Evolutionary conservation across 2,797 vertebrate genomes (phyloP).

Genomic region (Enteromius mattozi): DNA sequence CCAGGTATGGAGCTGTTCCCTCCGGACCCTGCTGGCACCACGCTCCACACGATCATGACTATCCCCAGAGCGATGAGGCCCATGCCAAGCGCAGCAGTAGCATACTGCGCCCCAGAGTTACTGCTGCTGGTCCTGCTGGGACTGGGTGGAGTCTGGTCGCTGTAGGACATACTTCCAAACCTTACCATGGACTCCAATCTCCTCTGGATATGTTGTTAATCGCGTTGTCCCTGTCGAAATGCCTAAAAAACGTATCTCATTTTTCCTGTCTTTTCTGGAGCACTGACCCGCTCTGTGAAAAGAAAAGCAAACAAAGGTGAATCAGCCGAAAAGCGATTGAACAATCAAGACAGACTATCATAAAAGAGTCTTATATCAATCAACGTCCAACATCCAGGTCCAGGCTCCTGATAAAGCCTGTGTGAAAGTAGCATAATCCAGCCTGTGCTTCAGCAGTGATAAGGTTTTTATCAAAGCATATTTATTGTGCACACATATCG

Average conservation of each 20-base stretch:
- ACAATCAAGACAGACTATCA: neutral
- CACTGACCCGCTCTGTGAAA: slow-evolving; percentile 5
- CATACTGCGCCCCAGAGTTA: slow-evolving; percentile 89
- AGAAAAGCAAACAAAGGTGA: neutral
- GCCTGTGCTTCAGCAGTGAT: slow-evolving; percentile 42
- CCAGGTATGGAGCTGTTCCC: slow-evolving; percentile 73
- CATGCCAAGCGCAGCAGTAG: slow-evolving; percentile 90
- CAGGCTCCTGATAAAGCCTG: neutral
- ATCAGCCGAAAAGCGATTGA: neutral
- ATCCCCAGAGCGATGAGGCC: slow-evolving; percentile 91
- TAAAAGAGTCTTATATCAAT: slow-evolving; percentile 18
- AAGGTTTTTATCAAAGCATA: slow-evolving; percentile 43
- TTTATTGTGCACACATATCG: slow-evolving; percentile 33
- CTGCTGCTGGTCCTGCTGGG: slow-evolving; percentile 63
- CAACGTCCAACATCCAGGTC: neutral
- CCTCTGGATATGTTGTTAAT: too few relatives aligned
- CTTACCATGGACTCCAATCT: slow-evolving; percentile 25
- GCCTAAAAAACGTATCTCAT: neutral
- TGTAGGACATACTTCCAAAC: slow-evolving; percentile 59
- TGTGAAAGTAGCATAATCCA: slow-evolving; percentile 16
- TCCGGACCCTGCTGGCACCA: slow-evolving; percentile 76
- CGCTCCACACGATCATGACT: slow-evolving; percentile 96
- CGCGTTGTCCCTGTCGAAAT: neutral
- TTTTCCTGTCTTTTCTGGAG: slow-evolving; percentile 3
- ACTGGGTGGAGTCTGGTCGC: slow-evolving; percentile 49